Evolutionary conservation across 2,888 invertebrate genomes (phyloP), one percentile per base, ranked within the genome.

Genomic region (Acanthoscelides obtectus): DNA sequence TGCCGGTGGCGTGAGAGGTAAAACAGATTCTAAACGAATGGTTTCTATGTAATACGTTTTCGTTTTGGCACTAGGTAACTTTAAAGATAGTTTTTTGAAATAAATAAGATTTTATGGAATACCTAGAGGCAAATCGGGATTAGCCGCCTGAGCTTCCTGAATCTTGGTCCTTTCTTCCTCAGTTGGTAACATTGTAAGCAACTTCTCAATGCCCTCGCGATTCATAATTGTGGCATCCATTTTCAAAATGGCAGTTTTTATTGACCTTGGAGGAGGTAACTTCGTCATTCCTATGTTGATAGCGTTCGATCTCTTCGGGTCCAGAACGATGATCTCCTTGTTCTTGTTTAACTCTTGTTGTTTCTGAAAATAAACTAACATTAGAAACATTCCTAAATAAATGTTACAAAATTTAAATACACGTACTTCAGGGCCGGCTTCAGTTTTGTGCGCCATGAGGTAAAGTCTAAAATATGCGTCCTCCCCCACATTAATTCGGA

Each of bases 221-320:
- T 98, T 99, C 86, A 99, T 95, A 68, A 99, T 97, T 0, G 98
- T 96, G 0, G 96, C 95, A 84, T 99, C 99, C 98, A 99, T 99
- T 87, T 99, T 99, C 85, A 99, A 88, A 75, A 98, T 97, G 22
- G 99, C 99, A n/a, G 98, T 95, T 84, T 99, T 99, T 76, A 99
- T 99, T 6, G 98, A 96, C 76, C 98, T 91, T 0, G 98, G 96
- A 0, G 98, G 98, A 1, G 99, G 99, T 76, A 99, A 87, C 84
- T 98, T 99, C 22, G 99, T 99, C 93, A 99, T 95, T 20, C 98
- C 98, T 80, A 99, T 99, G 85, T 99, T 99, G 79, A 99, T 99
- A 66, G 98, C 98, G 85, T 99, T 99, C 6, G 99, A 99, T 76
- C 99, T 90, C 85, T 99, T 99, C 67, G 97, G 94, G 85, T 98